Evolutionary conservation across 1,140 invertebrate genomes (phyloP).

Genomic region (Cataglyphis hispanica): DNA sequence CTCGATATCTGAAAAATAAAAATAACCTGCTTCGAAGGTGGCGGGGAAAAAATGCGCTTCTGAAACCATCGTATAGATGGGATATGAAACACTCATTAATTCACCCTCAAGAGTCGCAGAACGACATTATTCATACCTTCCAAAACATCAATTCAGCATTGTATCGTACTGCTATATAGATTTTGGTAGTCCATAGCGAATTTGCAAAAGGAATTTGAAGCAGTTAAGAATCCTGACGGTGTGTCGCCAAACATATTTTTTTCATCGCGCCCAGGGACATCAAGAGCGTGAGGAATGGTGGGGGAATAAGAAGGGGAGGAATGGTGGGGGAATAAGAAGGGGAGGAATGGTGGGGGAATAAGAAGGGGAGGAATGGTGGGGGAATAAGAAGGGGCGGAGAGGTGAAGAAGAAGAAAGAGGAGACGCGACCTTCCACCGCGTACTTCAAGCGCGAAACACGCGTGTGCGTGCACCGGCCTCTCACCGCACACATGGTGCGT

Average conservation of each 20-base stretch:
- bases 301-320: not conserved
- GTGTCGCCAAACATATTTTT: slow-evolving; percentile 29
- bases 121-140: not conserved
- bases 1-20: slow-evolving; percentile 34
- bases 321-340: too few species aligned
- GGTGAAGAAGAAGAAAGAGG: not conserved
- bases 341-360: not conserved
- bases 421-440: slow-evolving; percentile 41
- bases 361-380: not conserved
- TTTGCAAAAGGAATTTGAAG: slow-evolving; percentile 5
- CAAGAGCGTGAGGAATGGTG: not conserved
- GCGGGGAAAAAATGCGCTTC: not conserved
- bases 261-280: slow-evolving; percentile 21
- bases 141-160: slow-evolving; percentile 26
- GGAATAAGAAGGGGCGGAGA: not conserved
- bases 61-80: not conserved
- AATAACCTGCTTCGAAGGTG: slow-evolving; percentile 1
- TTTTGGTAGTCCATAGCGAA: not conserved
- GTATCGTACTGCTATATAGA: slow-evolving; percentile 3
- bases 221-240: not conserved
- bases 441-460: slow-evolving; percentile 35
- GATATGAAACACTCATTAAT: not conserved
- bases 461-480: slow-evolving; percentile 13
- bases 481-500: slow-evolving; percentile 20
- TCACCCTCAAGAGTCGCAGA: not conserved